Percentiles rank a stretch among this genome's conserved stretches.
These are phyloP conservation scores for Nematolebias whitei DNA, from an alignment of 2,113 vertebrate species.

Conservation along the genomic window DNA sequence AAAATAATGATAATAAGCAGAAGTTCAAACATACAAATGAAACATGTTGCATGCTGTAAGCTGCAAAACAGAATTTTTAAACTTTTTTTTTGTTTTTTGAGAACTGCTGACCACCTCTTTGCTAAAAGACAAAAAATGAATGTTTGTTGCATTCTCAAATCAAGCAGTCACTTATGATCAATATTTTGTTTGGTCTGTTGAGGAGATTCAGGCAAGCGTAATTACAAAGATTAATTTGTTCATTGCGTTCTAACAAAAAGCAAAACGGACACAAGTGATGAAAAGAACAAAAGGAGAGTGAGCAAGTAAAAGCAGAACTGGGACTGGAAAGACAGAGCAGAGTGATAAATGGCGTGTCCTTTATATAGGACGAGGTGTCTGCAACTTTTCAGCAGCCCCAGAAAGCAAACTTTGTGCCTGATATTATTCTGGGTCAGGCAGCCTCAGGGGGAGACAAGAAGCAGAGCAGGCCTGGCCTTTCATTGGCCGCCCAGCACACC, in stretches of 20 bases:
- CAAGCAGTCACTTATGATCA: not conserved
- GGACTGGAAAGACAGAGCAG: slow-evolving; percentile 47
- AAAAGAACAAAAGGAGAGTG: slow-evolving; percentile 19
- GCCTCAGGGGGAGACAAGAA: slow-evolving; percentile 60
- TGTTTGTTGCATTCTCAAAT: not conserved
- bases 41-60: too few species aligned
- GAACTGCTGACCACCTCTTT: not conserved
- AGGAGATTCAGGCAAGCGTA: too few species aligned
- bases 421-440: slow-evolving; percentile 74
- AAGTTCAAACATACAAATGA: too few species aligned
- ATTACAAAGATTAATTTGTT: not conserved
- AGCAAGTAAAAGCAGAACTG: slow-evolving; percentile 39
- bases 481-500: slow-evolving; percentile 40
- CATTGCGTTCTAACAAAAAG: not conserved
- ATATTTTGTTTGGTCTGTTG: not conserved
- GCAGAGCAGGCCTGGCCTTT: slow-evolving; percentile 65
- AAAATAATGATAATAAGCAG: too few species aligned
- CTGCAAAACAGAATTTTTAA: too few species aligned
- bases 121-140: not conserved
- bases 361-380: slow-evolving; percentile 73
- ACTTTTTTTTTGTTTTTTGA: not conserved
- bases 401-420: slow-evolving; percentile 71
- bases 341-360: slow-evolving; percentile 68
- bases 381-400: slow-evolving; percentile 72
- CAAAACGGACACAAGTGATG: slow-evolving; percentile 3